phyloP scores from a whole-genome alignment of 2,113 vertebrate species.

The Megaleporinus macrocephalus region DNA sequence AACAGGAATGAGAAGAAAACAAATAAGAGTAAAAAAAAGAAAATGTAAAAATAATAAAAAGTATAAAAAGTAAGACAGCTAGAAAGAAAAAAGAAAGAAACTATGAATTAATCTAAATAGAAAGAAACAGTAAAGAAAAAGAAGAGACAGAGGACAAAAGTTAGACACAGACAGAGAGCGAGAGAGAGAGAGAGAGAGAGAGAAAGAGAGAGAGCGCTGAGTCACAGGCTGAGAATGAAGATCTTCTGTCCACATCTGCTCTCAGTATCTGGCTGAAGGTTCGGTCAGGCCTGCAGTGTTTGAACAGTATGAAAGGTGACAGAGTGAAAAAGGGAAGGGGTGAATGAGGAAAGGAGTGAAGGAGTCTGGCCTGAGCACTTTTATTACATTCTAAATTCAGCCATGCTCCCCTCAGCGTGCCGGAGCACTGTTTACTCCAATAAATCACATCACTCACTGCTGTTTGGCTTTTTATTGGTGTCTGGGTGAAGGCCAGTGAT shows the following conservation, averaged over 20 bases:
- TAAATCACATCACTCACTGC: conserved; percentile 33
- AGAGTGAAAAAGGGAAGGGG: neutral
- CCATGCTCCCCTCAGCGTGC: neutral
- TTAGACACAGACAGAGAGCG: too few species aligned
- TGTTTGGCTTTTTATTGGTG: conserved; percentile 17
- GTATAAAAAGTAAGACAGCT: neutral
- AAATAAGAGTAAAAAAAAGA: neutral
- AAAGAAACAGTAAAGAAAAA: too few species aligned
- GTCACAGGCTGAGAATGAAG: neutral
- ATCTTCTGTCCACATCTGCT: neutral
- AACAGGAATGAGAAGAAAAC: neutral
- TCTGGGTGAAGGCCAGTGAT: conserved; percentile 30
- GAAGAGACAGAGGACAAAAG: too few species aligned
- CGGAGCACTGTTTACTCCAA: conserved; percentile 31
- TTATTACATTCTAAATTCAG: conserved; percentile 47
- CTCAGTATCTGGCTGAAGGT: neutral
- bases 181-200: too few species aligned
- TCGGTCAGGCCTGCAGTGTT: too few species aligned
- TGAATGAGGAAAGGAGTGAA: neutral
- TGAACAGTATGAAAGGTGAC: neutral
- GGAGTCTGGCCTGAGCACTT: conserved; percentile 8
- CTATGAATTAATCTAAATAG: too few species aligned
- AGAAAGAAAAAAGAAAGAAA: conserved; percentile 50
- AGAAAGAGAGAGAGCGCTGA: neutral
- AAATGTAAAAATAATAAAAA: neutral